These are phyloP conservation scores for Hiodon alosoides DNA, from an alignment of 2,113 vertebrate genomes.

Conservation along the genomic window DNA sequence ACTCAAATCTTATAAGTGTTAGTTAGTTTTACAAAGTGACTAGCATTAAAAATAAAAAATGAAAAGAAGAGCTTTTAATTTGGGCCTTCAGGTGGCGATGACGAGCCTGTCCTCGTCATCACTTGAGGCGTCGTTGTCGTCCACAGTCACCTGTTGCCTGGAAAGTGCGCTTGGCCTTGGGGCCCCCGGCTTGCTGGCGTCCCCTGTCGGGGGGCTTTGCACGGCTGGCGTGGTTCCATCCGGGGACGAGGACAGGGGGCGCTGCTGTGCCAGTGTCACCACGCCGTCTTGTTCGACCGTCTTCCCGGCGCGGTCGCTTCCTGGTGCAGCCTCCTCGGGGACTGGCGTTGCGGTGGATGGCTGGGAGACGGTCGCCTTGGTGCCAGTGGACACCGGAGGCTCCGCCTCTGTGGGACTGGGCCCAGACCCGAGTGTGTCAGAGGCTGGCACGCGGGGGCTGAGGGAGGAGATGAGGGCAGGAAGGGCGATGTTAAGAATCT, in stretches of 20 bases:
- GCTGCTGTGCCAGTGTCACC: slow-evolving; percentile 17
- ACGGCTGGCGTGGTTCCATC: slow-evolving; percentile 25
- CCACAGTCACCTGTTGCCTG: slow-evolving; percentile 61
- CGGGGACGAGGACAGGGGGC: slow-evolving; percentile 12
- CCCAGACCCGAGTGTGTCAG: slow-evolving; percentile 26
- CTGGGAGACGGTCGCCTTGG: slow-evolving; percentile 20
- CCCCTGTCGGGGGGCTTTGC: slow-evolving; percentile 26
- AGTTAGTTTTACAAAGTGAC: slow-evolving; percentile 73
- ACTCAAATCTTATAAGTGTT: slow-evolving; percentile 76
- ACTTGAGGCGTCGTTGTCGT: slow-evolving; percentile 82
- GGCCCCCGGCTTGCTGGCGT: slow-evolving; percentile 30
- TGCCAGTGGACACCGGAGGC: neutral
- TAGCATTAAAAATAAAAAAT: slow-evolving; percentile 61
- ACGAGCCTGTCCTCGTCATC: slow-evolving; percentile 93
- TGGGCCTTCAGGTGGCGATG: slow-evolving; percentile 80
- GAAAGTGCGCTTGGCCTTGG: slow-evolving; percentile 43
- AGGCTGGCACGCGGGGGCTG: slow-evolving; percentile 64
- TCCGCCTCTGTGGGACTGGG: slow-evolving; percentile 33
- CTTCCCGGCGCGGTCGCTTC: slow-evolving; percentile 31
- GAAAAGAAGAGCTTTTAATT: slow-evolving; percentile 38
- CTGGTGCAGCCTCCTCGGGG: neutral
- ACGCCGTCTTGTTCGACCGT: slow-evolving; percentile 18
- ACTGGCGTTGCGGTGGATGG: neutral
- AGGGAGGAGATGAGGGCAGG: slow-evolving; percentile 81
- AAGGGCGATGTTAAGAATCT: slow-evolving; percentile 88